Conservation (phyloP, 2,797 vertebrate genomes). For the Vespertilio murinus region DNA sequence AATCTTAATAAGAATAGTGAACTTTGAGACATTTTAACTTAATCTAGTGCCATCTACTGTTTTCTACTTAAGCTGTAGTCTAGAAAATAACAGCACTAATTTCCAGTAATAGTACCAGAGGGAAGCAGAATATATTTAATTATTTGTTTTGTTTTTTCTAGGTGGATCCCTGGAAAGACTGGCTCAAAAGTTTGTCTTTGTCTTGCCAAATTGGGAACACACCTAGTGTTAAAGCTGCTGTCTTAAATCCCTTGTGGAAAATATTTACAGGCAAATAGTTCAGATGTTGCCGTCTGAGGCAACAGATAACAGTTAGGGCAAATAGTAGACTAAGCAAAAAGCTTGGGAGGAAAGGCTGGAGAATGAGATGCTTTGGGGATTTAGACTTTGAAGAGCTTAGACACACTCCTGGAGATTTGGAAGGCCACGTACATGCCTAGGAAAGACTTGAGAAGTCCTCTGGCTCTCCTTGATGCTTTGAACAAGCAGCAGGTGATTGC, state of each 20-base stretch:
- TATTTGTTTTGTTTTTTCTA: background rate
- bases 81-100: background rate
- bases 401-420: background rate
- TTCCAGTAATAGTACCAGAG: background rate
- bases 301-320: background rate
- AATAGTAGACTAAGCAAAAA: constrained; percentile 1
- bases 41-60: background rate
- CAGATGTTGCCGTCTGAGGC: background rate
- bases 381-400: background rate
- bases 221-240: background rate
- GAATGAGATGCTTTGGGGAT: background rate
- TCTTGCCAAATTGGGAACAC: background rate
- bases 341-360: background rate
- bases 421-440: background rate
- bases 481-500: background rate
- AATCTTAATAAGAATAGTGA: background rate
- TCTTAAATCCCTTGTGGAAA: background rate
- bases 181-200: background rate
- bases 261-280: background rate
- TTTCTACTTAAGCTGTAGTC: background rate
- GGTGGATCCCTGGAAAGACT: background rate
- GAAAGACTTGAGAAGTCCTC: background rate
- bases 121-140: background rate
- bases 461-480: background rate
- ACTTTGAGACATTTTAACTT: background rate